Base-by-base conservation (phyloP, 2,888 invertebrate genomes). In the Macaria liturata region DNA sequence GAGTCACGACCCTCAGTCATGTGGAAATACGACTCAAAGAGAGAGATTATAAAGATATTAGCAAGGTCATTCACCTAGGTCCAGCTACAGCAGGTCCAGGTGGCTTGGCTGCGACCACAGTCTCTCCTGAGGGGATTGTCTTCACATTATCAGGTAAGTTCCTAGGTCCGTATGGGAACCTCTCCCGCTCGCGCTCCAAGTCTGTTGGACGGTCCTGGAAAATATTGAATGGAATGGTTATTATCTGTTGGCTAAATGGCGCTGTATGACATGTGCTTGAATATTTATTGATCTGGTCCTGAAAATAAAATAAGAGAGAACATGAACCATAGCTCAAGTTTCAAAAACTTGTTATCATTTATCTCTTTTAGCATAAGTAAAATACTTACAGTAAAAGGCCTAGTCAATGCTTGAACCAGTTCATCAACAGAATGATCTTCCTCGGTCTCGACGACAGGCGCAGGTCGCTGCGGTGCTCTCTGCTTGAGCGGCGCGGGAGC, bases 91-190 rank as follows among this genome's bases (percentile, higher is more conserved):
- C 72, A 6, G 93, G 93, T 51, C 93, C 93, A 32, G 92, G 85
- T 0, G 74, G 70, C 49, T 84, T 83, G 2, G 80, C 80, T 90
- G 94, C 67, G 90, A 96, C 70, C 86, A 94, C 73, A 65, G 80
- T 67, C 51, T 87, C 82, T 61, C 81, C 80, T 37, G 75, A 56
- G 44, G 76, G 76, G 89, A 93, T 80, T 67, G 88, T 64, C 76
- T 76, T 67, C 0, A 89, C 84, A 55, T 86, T 76, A 2, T 85
- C 83, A 34, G 93, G 93, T 30, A 95, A 88, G 58, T 95, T 95
- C 1, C 96, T 92, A 0, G 96, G 96, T 0, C 97, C 96, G 72
- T 96, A 95, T 0, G 96, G 96, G 88, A 96, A 96, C 43, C 95
- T 93, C 42, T 95, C 95, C n/a, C 94, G 92, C 49, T 92, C 95